Conservation (phyloP, 2,888 invertebrate genomes). For the Allolobophora icterica region DNA sequence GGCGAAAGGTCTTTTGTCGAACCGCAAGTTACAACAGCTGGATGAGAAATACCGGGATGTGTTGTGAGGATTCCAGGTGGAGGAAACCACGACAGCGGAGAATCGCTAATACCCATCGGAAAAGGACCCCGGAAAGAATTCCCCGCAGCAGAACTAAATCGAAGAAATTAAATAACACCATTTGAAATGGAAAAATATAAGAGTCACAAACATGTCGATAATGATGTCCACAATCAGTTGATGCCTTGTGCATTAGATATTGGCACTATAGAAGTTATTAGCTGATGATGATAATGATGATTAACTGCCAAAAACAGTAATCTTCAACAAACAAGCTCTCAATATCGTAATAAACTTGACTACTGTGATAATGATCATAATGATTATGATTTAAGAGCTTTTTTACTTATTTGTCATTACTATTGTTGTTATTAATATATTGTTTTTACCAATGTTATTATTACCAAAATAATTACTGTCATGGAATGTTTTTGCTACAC, state of each 20-base stretch:
- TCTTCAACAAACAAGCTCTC: background rate
- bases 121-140: conserved; percentile 21
- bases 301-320: background rate
- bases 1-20: conserved; percentile 22
- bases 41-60: conserved; percentile 25
- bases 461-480: background rate
- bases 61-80: conserved; percentile 19
- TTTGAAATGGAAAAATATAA: background rate
- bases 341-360: background rate
- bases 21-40: background rate
- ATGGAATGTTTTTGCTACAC: background rate
- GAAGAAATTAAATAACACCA: background rate
- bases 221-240: background rate
- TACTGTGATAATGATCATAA: background rate
- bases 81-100: conserved; percentile 2
- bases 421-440: background rate
- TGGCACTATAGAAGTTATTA: no score
- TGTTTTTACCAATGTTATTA: background rate
- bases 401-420: background rate
- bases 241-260: no score
- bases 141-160: background rate
- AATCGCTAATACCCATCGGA: background rate
- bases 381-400: background rate
- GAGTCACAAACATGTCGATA: background rate
- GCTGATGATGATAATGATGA: background rate